Percentiles rank a stretch among this genome's conserved stretches.
Evolutionary conservation across 1,140 invertebrate genomes (phyloP).

Genomic region (Aphelinus atriplicis): DNA sequence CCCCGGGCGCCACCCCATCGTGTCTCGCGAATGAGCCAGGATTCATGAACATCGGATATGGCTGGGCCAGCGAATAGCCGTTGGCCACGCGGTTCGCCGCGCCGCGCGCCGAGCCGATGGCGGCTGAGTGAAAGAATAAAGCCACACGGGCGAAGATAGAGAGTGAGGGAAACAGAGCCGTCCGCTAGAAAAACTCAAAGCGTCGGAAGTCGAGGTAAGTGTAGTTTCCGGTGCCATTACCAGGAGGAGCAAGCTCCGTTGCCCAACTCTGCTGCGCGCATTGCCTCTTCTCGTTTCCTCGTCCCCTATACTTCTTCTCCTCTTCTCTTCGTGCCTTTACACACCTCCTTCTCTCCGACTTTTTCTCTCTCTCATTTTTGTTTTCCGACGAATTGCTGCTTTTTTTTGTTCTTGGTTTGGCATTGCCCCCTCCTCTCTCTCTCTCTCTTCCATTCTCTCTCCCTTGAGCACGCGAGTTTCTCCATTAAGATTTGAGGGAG

Average conservation of each 20-base stretch:
- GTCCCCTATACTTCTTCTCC: not conserved
- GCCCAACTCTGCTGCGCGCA: constrained; percentile 41
- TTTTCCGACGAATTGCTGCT: not conserved
- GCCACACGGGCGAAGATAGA: not conserved
- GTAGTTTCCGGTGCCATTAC: constrained; percentile 61
- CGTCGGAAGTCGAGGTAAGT: constrained; percentile 58
- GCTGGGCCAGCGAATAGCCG: constrained; percentile 46
- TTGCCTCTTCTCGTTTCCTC: constrained; percentile 42
- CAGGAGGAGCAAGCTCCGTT: constrained; percentile 47
- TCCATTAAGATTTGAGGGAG: constrained; percentile 26
- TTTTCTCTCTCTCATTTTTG: constrained; percentile 1
- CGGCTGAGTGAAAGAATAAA: constrained; percentile 7
- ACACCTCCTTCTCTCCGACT: not conserved
- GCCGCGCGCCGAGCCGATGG: not conserved
- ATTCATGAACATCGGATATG: constrained; percentile 55
- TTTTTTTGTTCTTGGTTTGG: not conserved
- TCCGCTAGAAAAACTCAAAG: constrained; percentile 48
- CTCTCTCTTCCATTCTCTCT: too few species aligned
- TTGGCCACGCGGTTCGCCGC: not conserved
- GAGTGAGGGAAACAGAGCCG: constrained; percentile 31
- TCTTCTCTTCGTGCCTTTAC: constrained; percentile 14
- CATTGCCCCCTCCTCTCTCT: not conserved
- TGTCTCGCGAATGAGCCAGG: constrained; percentile 23
- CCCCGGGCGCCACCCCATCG: not conserved
- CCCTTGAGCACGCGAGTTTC: constrained; percentile 6